Evolutionary conservation across 2,113 vertebrate genomes (phyloP).

Genomic region (Carassius auratus): DNA sequence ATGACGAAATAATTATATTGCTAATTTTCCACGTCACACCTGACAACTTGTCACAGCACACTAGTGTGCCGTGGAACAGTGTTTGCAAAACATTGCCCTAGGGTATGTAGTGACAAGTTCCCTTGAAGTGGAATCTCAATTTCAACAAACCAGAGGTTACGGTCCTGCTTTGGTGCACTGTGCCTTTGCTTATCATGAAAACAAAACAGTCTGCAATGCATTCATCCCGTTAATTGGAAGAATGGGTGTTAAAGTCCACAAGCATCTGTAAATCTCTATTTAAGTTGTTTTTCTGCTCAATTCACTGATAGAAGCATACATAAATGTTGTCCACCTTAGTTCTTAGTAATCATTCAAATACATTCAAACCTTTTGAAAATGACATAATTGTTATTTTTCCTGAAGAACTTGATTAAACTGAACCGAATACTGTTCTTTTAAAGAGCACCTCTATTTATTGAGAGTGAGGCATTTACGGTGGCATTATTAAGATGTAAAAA

Average conservation of each 20-base stretch:
- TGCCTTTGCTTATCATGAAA: neutral
- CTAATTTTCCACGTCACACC: no score
- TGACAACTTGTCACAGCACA: no score
- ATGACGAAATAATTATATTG: no score
- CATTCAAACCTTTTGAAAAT: constrained; percentile 39
- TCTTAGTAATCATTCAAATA: neutral
- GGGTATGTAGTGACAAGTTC: no score
- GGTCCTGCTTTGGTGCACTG: neutral
- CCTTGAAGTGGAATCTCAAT: neutral
- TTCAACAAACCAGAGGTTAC: neutral
- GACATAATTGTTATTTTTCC: constrained; percentile 19
- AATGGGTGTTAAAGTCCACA: neutral
- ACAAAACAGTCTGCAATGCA: neutral
- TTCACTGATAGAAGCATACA: neutral
- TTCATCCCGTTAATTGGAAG: neutral
- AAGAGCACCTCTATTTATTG: constrained; percentile 14
- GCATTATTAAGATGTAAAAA: neutral
- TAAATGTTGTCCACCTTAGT: neutral
- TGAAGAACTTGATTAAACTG: constrained; percentile 52
- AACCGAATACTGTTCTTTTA: constrained; percentile 5
- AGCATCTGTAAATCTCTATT: neutral
- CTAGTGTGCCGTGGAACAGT: no score
- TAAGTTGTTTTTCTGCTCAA: neutral
- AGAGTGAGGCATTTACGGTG: constrained; percentile 33
- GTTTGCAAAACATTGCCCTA: no score